These are phyloP conservation scores for Montipora capricornis DNA, from an alignment of 64 coral and sea anemone genomes.

Conservation along the genomic window DNA sequence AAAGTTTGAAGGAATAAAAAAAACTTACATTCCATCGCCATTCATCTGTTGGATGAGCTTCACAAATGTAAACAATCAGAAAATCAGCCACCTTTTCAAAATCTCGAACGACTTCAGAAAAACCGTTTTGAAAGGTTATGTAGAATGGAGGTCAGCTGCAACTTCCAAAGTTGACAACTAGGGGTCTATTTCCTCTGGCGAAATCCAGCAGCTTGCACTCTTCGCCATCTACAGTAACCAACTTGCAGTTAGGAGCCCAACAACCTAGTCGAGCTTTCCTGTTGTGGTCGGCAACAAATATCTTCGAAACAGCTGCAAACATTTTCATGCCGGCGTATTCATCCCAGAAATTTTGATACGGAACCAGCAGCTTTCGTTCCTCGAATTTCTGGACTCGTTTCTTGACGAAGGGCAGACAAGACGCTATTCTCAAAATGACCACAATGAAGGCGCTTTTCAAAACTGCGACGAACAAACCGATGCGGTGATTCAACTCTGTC, in stretches of 20 bases:
- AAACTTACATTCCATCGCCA: constrained; percentile 54
- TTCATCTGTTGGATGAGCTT: constrained; percentile 70
- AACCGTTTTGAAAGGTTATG: constrained; percentile 37
- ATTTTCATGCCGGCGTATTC: constrained; percentile 32
- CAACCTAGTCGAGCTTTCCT: constrained; percentile 36
- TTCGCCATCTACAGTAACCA: constrained; percentile 28
- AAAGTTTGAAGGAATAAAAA: not conserved
- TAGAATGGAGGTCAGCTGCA: constrained; percentile 67
- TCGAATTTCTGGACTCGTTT: not conserved
- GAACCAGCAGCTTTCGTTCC: constrained; percentile 20
- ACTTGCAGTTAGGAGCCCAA: constrained; percentile 30
- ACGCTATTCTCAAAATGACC: constrained; percentile 15
- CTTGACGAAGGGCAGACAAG: constrained; percentile 22
- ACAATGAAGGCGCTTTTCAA: not conserved
- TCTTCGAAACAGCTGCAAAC: not conserved
- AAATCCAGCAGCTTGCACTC: constrained; percentile 23
- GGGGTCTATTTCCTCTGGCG: constrained; percentile 38
- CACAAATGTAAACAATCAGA: constrained; percentile 56
- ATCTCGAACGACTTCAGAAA: constrained; percentile 38
- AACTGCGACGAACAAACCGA: not conserved
- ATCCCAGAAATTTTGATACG: constrained; percentile 64
- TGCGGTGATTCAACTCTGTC: not conserved
- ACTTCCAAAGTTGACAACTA: constrained; percentile 71
- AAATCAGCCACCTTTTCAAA: constrained; percentile 72
- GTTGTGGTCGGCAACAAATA: constrained; percentile 11